Conservation (phyloP, 2,888 invertebrate genomes). For the Lysandra bellargus region DNA sequence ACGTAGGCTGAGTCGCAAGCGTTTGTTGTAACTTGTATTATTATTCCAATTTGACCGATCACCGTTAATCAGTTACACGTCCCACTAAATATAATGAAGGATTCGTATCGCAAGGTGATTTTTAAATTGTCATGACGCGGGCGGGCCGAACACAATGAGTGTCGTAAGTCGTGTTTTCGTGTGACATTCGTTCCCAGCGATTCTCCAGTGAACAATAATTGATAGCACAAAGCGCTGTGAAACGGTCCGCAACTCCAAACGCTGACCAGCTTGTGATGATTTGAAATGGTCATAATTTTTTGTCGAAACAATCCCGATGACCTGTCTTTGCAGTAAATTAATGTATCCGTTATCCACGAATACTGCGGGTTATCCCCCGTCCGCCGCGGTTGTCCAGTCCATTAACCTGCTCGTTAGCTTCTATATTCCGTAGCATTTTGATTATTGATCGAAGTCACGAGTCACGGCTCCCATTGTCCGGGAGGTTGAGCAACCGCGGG, state of each 20-base stretch:
- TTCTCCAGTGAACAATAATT: conserved; percentile 17
- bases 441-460: conserved; percentile 14
- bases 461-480: conserved; percentile 14
- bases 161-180: conserved; percentile 17
- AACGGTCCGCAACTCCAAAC: not conserved
- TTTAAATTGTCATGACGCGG: conserved; percentile 12
- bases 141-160: conserved; percentile 25
- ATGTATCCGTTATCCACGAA: not conserved
- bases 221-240: not conserved
- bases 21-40: not conserved
- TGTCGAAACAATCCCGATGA: not conserved
- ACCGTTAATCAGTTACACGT: not conserved
- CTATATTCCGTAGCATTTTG: conserved; percentile 8
- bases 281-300: not conserved
- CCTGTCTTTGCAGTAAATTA: not conserved
- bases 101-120: conserved; percentile 27
- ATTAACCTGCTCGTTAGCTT: not conserved
- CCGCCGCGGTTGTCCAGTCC: not conserved
- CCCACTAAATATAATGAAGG: conserved; percentile 25
- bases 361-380: not conserved
- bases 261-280: not conserved
- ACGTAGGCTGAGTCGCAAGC: not conserved
- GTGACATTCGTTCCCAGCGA: conserved; percentile 18
- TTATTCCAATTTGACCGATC: not conserved
- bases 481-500: not conserved